Evolutionary conservation across 1,140 invertebrate genomes (phyloP).

Genomic region (Musca domestica): DNA sequence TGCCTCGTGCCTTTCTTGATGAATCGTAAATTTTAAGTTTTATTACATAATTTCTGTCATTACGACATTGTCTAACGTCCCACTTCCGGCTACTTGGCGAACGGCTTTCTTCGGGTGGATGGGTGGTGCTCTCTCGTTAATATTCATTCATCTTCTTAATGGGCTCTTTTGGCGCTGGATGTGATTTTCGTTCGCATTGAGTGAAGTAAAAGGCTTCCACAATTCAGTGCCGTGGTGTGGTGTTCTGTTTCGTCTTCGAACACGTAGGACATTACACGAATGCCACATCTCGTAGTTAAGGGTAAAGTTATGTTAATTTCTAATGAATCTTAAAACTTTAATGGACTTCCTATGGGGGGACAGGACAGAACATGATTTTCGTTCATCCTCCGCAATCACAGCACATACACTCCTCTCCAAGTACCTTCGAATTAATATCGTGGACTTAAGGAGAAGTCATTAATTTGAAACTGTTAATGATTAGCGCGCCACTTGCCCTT

Average conservation of each 20-base stretch:
- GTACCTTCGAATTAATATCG: too few species aligned
- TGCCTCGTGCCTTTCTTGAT: constrained; percentile 35
- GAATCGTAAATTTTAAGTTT: constrained; percentile 52
- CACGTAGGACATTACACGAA: constrained; percentile 16
- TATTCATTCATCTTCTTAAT: constrained; percentile 11
- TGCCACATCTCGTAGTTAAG: constrained; percentile 9
- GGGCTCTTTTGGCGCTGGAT: not conserved
- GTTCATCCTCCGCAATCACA: too few species aligned
- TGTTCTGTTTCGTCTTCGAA: not conserved
- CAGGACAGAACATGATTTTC: too few species aligned
- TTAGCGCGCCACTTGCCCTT: not conserved
- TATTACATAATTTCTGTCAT: constrained; percentile 53
- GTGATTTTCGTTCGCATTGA: not conserved
- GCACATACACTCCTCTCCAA: too few species aligned
- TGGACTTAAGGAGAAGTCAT: not conserved
- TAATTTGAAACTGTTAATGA: constrained; percentile 20
- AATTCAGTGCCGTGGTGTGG: not conserved
- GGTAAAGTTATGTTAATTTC: constrained; percentile 22
- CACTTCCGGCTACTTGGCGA: constrained; percentile 29
- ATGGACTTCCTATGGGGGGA: not conserved
- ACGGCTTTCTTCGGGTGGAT: not conserved
- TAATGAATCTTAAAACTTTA: constrained; percentile 18
- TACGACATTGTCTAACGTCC: constrained; percentile 35
- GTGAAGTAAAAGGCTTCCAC: constrained; percentile 12
- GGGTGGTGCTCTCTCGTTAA: not conserved